Evolutionary conservation across 2,888 invertebrate genomes (phyloP).

Genomic region (Hydrotaea cyrtoneurina): DNA sequence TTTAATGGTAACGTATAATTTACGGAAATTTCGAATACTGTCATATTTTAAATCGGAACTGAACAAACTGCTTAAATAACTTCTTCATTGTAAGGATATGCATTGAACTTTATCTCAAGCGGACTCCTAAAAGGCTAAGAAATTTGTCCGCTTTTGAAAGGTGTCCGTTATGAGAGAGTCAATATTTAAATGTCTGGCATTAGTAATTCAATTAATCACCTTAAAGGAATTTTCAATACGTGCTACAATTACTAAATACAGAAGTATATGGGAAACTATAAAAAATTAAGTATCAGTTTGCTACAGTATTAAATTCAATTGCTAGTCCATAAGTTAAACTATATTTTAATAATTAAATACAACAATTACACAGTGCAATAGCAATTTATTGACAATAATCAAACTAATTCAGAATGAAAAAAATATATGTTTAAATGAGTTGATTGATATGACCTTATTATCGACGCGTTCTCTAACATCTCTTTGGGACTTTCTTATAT

Average conservation of each 20-base stretch:
- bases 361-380: not conserved
- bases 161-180: no score
- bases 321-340: slow-evolving; percentile 44
- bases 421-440: not conserved
- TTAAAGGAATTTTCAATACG: no score
- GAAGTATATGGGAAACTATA: no score
- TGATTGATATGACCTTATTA: no score
- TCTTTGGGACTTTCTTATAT: not conserved
- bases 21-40: not conserved
- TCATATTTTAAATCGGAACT: not conserved
- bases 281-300: not conserved
- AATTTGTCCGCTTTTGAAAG: no score
- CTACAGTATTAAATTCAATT: slow-evolving; percentile 21
- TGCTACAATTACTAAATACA: not conserved
- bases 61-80: not conserved
- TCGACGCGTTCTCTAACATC: no score
- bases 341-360: not conserved
- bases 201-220: no score
- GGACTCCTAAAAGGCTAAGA: no score
- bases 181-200: no score
- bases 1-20: not conserved
- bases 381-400: not conserved
- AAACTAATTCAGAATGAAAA: not conserved
- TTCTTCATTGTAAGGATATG: not conserved
- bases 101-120: not conserved